Conservation (phyloP, 2,113 vertebrate species). For the Cyanoderma ruficeps region DNA sequence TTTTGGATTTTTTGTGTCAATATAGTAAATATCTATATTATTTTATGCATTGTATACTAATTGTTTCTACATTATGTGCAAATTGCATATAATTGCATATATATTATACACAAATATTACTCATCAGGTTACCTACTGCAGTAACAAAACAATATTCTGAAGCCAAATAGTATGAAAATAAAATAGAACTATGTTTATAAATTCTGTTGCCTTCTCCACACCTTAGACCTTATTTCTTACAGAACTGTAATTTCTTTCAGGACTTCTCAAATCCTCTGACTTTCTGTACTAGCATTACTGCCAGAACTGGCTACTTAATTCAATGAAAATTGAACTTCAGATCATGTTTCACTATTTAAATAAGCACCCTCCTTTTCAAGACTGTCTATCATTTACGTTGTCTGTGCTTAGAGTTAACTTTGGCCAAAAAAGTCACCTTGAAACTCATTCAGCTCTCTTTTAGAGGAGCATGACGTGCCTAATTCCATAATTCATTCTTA, state of each 20-base stretch:
- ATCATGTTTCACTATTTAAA: background rate
- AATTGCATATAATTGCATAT: background rate
- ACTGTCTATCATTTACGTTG: background rate
- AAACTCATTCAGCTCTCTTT: background rate
- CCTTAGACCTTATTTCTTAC: background rate
- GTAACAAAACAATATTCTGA: background rate
- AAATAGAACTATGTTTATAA: background rate
- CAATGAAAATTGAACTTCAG: background rate
- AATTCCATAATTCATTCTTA: constrained; percentile 1
- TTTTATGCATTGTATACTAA: background rate
- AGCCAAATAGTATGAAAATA: background rate
- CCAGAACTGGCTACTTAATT: background rate
- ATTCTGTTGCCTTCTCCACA: background rate
- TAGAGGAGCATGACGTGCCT: background rate
- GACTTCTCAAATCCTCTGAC: background rate
- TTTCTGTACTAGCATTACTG: background rate
- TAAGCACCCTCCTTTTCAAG: background rate
- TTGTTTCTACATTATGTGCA: background rate
- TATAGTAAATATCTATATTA: background rate
- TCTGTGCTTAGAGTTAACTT: background rate
- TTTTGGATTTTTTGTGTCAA: background rate
- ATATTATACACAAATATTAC: background rate
- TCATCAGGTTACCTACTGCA: background rate
- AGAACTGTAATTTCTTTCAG: background rate
- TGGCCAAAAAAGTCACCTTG: constrained; percentile 9